phyloP scores from a whole-genome alignment of 1,140 invertebrate genomes.

The Phortica variegata region DNA sequence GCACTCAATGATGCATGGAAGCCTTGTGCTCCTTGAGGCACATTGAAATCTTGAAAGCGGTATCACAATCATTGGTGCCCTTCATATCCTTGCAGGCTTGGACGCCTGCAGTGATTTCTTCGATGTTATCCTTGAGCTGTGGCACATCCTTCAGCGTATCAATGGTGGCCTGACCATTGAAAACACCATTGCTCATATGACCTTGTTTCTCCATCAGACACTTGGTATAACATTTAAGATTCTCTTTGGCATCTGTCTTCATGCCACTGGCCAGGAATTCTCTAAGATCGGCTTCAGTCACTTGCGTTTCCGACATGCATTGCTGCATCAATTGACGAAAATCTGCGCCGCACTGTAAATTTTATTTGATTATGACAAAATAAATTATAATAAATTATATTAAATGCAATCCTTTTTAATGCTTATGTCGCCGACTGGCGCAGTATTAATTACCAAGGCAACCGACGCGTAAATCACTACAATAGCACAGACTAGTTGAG shows the following conservation, averaged over 20 bases:
- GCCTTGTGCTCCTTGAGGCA: constrained; percentile 45
- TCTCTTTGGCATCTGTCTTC: constrained; percentile 27
- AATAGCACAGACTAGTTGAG: too few relatives aligned
- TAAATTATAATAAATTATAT: too few relatives aligned
- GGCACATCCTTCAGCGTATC: constrained; percentile 30
- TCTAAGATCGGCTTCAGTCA: constrained; percentile 34
- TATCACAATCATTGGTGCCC: constrained; percentile 44
- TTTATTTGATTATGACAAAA: neutral
- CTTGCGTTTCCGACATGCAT: constrained; percentile 33
- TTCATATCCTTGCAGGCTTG: constrained; percentile 38
- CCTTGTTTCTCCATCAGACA: constrained; percentile 48
- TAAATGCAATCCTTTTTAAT: too few relatives aligned
- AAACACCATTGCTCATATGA: constrained; percentile 33
- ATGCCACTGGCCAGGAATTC: constrained; percentile 33
- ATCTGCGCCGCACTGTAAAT: constrained; percentile 23
- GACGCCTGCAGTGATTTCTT: constrained; percentile 30
- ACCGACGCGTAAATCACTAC: too few relatives aligned
- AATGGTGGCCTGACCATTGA: constrained; percentile 31
- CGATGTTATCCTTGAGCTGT: constrained; percentile 30
- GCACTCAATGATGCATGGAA: too few relatives aligned
- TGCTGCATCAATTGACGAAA: constrained; percentile 39
- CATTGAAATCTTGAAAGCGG: constrained; percentile 40
- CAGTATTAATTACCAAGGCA: too few relatives aligned
- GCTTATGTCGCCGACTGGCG: too few relatives aligned
- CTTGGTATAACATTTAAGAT: constrained; percentile 40